These are phyloP conservation scores for Lasius fuliginosus DNA, from an alignment of 2,888 invertebrate genomes.

Conservation along the genomic window DNA sequence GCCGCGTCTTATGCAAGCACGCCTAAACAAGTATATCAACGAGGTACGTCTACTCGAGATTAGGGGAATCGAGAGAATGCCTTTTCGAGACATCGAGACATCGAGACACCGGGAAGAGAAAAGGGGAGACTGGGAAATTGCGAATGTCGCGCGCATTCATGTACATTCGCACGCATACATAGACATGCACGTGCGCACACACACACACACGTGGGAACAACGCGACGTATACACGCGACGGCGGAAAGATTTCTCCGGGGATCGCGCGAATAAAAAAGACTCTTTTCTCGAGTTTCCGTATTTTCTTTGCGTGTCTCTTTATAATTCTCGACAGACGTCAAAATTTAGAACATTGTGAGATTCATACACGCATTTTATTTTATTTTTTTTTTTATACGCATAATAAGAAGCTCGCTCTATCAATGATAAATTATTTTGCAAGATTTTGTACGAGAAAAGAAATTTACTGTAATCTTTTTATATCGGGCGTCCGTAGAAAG, in stretches of 20 bases:
- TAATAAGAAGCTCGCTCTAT: not conserved
- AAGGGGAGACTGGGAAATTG: not conserved
- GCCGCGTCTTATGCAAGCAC: constrained; percentile 93
- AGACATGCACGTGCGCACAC: no score
- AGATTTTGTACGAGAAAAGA: not conserved
- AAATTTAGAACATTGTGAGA: not conserved
- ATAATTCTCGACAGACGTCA: not conserved
- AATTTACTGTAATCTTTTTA: not conserved
- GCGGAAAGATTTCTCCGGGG: not conserved
- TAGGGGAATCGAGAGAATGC: constrained; percentile 81
- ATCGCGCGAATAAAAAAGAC: not conserved
- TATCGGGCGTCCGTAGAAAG: not conserved
- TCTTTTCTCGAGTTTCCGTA: not conserved
- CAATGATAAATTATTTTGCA: not conserved
- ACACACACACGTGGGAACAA: not conserved
- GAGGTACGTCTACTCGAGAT: constrained; percentile 91
- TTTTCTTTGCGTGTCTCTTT: not conserved
- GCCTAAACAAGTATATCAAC: constrained; percentile 95
- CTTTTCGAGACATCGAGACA: constrained; percentile 75
- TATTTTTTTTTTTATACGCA: not conserved
- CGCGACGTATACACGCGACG: not conserved
- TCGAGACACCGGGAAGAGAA: constrained; percentile 29
- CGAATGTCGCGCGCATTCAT: not conserved
- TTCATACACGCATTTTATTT: not conserved
- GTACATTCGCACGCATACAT: no score